Conservation (phyloP, 1,140 invertebrate genomes). For the Pseudomyrmex concolor region DNA sequence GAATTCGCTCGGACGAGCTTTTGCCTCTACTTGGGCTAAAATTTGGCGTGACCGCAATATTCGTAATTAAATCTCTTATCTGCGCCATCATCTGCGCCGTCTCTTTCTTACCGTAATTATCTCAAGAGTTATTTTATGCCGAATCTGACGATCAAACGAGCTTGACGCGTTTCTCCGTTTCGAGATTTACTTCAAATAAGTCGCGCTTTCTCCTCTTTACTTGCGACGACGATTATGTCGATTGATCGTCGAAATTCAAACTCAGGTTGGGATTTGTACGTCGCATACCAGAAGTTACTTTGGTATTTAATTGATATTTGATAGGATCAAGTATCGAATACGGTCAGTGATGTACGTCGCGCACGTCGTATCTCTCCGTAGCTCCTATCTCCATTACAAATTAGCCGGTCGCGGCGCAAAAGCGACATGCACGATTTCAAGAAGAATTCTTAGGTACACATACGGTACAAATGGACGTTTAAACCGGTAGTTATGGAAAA, state of each 20-base stretch:
- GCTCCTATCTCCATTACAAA: slow-evolving; percentile 57
- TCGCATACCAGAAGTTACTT: background rate
- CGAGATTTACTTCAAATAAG: slow-evolving; percentile 61
- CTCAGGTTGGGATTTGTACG: slow-evolving; percentile 9
- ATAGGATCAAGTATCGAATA: slow-evolving; percentile 10
- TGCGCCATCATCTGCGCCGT: background rate
- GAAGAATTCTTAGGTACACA: background rate
- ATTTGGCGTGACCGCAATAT: slow-evolving; percentile 11
- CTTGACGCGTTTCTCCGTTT: background rate
- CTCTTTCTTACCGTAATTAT: slow-evolving; percentile 8
- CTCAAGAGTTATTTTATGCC: slow-evolving; percentile 7
- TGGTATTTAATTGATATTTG: background rate
- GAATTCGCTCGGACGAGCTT: slow-evolving; percentile 36
- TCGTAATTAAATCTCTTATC: slow-evolving; percentile 64
- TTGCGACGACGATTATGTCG: slow-evolving; percentile 47
- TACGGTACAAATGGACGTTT: slow-evolving; percentile 40
- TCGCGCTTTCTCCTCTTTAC: slow-evolving; percentile 17
- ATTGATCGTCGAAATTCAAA: slow-evolving; percentile 59
- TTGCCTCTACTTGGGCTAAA: background rate
- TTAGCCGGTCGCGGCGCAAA: slow-evolving; percentile 19
- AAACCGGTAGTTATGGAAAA: slow-evolving; percentile 37
- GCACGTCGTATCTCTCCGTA: slow-evolving; percentile 35
- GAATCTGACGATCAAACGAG: background rate
- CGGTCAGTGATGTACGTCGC: slow-evolving; percentile 14
- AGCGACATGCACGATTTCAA: slow-evolving; percentile 18